Evolutionary conservation across 2,113 vertebrate species (phyloP).

Genomic region (Numenius arquata): DNA sequence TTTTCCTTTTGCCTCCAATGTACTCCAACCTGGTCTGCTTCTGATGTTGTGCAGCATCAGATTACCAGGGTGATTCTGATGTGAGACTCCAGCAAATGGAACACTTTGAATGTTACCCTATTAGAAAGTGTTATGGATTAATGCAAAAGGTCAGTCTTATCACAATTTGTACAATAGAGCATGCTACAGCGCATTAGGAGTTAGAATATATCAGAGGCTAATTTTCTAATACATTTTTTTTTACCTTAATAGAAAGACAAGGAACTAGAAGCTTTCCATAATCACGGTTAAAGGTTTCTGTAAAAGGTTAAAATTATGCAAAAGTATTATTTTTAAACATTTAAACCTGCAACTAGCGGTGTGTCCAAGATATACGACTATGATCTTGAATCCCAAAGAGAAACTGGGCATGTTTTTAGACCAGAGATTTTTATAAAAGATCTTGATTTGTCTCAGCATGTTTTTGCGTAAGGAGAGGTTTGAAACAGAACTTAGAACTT

Average conservation of each 20-base stretch:
- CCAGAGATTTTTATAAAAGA: not conserved
- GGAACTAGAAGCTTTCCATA: conserved; percentile 1
- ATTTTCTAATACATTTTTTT: not conserved
- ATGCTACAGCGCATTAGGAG: not conserved
- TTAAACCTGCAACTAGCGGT: not conserved
- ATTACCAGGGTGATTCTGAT: not conserved
- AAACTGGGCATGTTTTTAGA: not conserved
- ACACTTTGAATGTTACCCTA: not conserved
- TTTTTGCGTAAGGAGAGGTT: not conserved
- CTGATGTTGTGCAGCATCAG: not conserved
- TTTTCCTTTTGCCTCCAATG: no score
- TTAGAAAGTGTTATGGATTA: not conserved
- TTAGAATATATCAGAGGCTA: not conserved
- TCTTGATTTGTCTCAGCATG: not conserved
- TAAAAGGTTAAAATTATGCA: not conserved
- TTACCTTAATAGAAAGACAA: not conserved
- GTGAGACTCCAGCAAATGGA: not conserved
- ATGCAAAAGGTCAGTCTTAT: conserved; percentile 4
- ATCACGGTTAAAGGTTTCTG: conserved; percentile 20
- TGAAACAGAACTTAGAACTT: not conserved
- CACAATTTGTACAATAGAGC: not conserved
- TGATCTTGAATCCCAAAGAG: not conserved
- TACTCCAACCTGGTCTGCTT: not conserved
- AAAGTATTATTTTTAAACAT: not conserved
- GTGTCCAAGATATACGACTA: not conserved